Evolutionary conservation across 2,797 vertebrate genomes (phyloP).

Genomic region (Lycodopsis pacificus): DNA sequence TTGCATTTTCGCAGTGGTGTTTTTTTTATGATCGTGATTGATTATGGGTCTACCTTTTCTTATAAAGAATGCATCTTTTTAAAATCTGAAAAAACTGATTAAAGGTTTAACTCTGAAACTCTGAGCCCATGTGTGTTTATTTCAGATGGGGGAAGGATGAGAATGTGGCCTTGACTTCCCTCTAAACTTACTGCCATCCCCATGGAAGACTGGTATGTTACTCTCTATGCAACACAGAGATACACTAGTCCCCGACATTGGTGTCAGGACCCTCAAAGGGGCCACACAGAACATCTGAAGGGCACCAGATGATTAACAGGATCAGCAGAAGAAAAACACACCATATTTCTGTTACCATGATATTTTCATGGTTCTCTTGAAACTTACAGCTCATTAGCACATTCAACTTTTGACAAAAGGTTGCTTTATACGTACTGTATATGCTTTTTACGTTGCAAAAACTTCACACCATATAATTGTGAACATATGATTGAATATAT

Average conservation of each 20-base stretch:
- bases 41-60: conserved; percentile 29
- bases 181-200: conserved; percentile 74
- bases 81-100: conserved; percentile 31
- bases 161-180: conserved; percentile 71
- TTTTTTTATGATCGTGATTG: conserved; percentile 31
- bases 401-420: not conserved
- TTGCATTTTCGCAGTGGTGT: conserved; percentile 30
- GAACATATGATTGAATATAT: not conserved
- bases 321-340: not conserved
- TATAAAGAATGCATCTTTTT: not conserved
- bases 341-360: not conserved
- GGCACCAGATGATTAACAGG: not conserved
- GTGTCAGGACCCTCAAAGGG: not conserved
- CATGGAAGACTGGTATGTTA: conserved; percentile 83
- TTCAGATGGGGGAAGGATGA: conserved; percentile 70
- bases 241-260: not conserved
- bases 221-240: conserved; percentile 78
- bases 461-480: conserved; percentile 71
- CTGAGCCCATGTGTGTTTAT: not conserved
- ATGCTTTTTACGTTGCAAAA: not conserved
- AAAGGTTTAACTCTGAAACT: conserved; percentile 13
- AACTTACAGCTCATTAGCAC: not conserved
- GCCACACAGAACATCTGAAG: not conserved
- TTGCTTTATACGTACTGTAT: not conserved
- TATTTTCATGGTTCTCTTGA: not conserved